Evolutionary conservation across 2,797 vertebrate species (phyloP).

Genomic region (Saguinus oedipus): DNA sequence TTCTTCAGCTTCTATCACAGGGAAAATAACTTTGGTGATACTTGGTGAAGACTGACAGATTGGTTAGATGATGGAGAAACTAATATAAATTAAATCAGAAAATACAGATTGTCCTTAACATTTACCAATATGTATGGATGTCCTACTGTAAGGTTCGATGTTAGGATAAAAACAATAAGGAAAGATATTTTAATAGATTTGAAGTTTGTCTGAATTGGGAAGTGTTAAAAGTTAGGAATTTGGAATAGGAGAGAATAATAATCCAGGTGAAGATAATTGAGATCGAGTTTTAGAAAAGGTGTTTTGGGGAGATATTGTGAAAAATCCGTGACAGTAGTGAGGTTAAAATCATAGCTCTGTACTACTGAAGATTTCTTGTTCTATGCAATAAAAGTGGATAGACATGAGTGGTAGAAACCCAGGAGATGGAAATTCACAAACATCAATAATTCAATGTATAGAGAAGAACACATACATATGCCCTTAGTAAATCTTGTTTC

Average conservation of each 20-base stretch:
- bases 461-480: not conserved
- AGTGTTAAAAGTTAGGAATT: constrained; percentile 16
- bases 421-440: not conserved
- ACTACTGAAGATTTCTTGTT: not conserved
- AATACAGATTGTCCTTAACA: not conserved
- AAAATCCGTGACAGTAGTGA: not conserved
- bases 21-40: not conserved
- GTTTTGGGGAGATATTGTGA: constrained; percentile 21
- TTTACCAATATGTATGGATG: not conserved
- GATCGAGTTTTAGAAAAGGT: constrained; percentile 20
- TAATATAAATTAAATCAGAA: not conserved
- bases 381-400: not conserved
- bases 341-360: not conserved
- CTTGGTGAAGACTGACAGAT: not conserved
- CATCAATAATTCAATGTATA: not conserved
- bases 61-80: not conserved
- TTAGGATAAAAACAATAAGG: not conserved
- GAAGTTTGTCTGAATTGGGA: not conserved
- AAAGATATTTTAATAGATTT: not conserved
- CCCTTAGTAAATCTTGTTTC: not conserved
- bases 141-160: not conserved
- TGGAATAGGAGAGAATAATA: not conserved
- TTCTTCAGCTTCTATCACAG: not conserved
- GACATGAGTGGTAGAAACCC: not conserved
- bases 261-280: constrained; percentile 2